A percentile compares a stretch with the other conserved stretches of the same genome.
phyloP scores from a whole-genome alignment of 1,140 invertebrate genomes.

The Drosophila kohkoa region DNA sequence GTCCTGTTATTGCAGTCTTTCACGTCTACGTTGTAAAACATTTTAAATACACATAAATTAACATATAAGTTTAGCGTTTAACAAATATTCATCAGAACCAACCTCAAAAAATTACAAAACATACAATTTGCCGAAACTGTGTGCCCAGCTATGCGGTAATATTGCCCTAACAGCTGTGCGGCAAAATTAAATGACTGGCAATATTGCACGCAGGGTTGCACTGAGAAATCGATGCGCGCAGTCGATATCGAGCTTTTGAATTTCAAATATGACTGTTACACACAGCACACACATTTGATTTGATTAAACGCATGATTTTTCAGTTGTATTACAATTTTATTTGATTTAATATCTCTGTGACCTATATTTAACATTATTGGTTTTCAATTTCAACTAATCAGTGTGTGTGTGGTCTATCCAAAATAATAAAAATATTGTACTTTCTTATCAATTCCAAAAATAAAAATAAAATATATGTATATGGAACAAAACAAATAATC shows the following conservation, averaged over 20 bases:
- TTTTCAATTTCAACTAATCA: slow-evolving; percentile 44
- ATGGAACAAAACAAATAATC: slow-evolving; percentile 42
- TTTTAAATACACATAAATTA: background rate
- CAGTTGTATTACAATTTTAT: slow-evolving; percentile 45
- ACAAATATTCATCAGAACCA: slow-evolving; percentile 35
- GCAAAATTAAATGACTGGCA: background rate
- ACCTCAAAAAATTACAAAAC: slow-evolving; percentile 62
- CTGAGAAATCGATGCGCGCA: background rate
- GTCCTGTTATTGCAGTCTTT: background rate
- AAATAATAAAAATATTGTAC: slow-evolving; percentile 24
- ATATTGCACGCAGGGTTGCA: slow-evolving; percentile 16
- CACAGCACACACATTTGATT: background rate
- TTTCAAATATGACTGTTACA: background rate
- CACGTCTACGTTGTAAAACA: background rate
- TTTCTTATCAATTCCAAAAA: slow-evolving; percentile 3
- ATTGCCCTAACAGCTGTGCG: slow-evolving; percentile 10
- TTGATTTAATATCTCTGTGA: slow-evolving; percentile 44
- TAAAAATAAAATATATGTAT: slow-evolving; percentile 8
- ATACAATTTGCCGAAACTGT: slow-evolving; percentile 22
- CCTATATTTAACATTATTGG: slow-evolving; percentile 45
- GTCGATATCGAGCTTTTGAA: background rate
- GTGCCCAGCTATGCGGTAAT: slow-evolving; percentile 10
- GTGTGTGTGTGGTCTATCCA: slow-evolving; percentile 17
- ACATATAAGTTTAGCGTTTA: slow-evolving; percentile 1
- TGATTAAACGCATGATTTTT: background rate